Evolutionary conservation across 2,888 invertebrate genomes (phyloP).

Genomic region (Chymomyza amoena): DNA sequence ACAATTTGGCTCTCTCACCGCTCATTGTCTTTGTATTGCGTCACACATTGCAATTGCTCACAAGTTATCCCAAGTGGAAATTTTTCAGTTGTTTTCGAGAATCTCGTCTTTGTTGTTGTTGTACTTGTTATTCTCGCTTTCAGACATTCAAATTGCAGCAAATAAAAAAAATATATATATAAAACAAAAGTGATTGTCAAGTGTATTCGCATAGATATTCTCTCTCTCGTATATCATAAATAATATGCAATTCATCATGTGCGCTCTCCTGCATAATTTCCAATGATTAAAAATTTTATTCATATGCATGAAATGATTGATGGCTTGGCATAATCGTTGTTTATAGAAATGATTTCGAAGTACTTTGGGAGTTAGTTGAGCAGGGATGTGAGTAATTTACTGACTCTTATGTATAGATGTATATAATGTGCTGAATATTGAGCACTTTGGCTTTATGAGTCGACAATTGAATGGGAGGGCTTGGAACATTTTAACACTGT

Average conservation of each 20-base stretch:
- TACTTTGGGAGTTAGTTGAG: not conserved
- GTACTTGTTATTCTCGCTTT: slow-evolving; percentile 29
- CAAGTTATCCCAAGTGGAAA: slow-evolving; percentile 77
- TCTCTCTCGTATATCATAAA: slow-evolving; percentile 7
- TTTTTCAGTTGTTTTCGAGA: slow-evolving; percentile 44
- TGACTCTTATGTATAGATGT: too few relatives aligned
- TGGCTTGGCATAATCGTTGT: slow-evolving; percentile 34
- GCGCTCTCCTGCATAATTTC: slow-evolving; percentile 66
- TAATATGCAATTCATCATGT: slow-evolving; percentile 55
- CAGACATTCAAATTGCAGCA: slow-evolving; percentile 57
- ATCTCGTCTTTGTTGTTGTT: slow-evolving; percentile 23
- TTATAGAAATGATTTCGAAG: slow-evolving; percentile 25
- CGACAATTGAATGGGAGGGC: too few relatives aligned
- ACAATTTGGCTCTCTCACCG: slow-evolving; percentile 66
- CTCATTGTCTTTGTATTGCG: slow-evolving; percentile 59
- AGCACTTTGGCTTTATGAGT: too few relatives aligned
- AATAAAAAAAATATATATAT: slow-evolving; percentile 20
- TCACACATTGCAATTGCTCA: slow-evolving; percentile 70
- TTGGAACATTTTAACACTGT: too few relatives aligned
- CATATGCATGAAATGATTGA: slow-evolving; percentile 60
- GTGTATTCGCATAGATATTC: slow-evolving; percentile 54
- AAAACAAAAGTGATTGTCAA: slow-evolving; percentile 70
- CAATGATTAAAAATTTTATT: slow-evolving; percentile 68
- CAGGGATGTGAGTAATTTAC: too few relatives aligned
- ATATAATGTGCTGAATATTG: too few relatives aligned